Evolutionary conservation across 1,140 invertebrate genomes (phyloP), one percentile per base, ranked within the genome.

Genomic region (Cataglyphis hispanica): DNA sequence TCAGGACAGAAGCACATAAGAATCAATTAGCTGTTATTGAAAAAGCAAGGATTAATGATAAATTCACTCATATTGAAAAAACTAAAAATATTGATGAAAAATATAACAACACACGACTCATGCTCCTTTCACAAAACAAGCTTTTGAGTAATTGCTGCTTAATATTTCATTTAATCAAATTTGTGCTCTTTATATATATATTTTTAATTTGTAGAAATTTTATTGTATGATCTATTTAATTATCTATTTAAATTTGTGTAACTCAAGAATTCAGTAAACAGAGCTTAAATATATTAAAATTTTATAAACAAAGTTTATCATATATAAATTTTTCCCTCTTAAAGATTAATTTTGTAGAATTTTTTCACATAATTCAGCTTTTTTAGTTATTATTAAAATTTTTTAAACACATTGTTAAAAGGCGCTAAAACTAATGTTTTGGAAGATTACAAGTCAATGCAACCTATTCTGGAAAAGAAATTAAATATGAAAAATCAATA

Each of bases 391-490:
- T 56, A 27, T 31, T 72, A 31, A 7, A 75, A 40, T 37, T 53
- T 64, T 53, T 22, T 64, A 56, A 50, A 56, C 25, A 37, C 85
- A 66, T 88, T 61, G 16, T 50, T 50, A 50, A 50, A 61, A 94
- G 94, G 87, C 63, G 89, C 91, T 4, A 92, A 90, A 84, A 92
- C 92, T 60, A 94, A 93, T 77, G 74, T 74, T 34, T 75, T 94
- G 34, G 91, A 94, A 78, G 90, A 94, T 84, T 94, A 90, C 78
- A 94, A 93, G 84, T 84, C 67, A 13, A 70, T 22, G 1, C 87
- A 91, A 75, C 16, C 43, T 13, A 13, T 11, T 43, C 74, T 94
- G 3, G 53, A 84, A 61, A 60, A 88, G 46, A 94, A 92, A 75
- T 86, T 92, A 0, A 46, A 89, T 66, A 19, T 19, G 11, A 60